phyloP scores from a whole-genome alignment of 2,797 vertebrate species.

The Balearica regulorum region DNA sequence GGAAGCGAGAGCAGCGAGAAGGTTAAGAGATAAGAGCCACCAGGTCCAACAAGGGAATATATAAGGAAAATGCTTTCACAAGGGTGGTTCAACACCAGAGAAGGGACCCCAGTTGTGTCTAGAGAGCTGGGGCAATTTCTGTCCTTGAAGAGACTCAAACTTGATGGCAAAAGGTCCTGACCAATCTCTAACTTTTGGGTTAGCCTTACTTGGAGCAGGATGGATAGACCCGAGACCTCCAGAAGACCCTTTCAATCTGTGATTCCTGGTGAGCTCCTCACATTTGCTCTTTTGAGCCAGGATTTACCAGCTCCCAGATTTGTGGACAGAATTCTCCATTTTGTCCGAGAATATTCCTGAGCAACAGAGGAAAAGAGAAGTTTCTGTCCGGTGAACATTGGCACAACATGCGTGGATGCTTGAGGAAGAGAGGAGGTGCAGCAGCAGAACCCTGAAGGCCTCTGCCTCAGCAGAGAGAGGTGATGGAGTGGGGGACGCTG shows the following conservation, averaged over 20 bases:
- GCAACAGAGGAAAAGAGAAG: not conserved
- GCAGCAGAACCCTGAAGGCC: not conserved
- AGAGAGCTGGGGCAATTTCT: not conserved
- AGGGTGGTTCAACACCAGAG: not conserved
- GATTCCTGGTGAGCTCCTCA: not conserved
- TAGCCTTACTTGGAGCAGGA: not conserved
- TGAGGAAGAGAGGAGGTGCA: not conserved
- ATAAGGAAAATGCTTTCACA: not conserved
- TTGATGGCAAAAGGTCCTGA: not conserved
- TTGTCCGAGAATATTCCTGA: not conserved
- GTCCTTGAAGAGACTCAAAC: not conserved
- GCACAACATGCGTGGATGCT: rapidly evolving
- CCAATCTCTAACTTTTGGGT: rapidly evolving
- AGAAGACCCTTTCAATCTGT: rapidly evolving
- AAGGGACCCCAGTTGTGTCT: not conserved
- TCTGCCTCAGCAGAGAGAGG: not conserved
- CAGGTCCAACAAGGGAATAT: not conserved
- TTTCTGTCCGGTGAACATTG: rapidly evolving
- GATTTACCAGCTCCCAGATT: not conserved
- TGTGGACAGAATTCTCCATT: not conserved
- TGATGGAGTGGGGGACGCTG: not conserved
- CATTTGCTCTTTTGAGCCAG: rapidly evolving
- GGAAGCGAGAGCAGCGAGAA: not conserved
- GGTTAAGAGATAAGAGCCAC: not conserved
- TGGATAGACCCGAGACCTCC: not conserved